Evolutionary conservation across 2,797 vertebrate species (phyloP).

Genomic region (Iguana delicatissima): DNA sequence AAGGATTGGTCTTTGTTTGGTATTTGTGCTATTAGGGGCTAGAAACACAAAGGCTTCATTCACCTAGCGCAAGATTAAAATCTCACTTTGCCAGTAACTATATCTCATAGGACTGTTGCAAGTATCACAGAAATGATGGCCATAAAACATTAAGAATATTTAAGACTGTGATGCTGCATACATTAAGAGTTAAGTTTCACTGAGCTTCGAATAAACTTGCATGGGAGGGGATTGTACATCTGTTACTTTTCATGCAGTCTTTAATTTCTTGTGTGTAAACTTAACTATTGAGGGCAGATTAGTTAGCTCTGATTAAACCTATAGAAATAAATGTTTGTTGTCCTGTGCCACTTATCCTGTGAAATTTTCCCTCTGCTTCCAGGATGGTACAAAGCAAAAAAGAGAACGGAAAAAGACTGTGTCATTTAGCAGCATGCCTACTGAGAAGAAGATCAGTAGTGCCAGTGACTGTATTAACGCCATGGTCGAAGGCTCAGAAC

Average conservation of each 20-base stretch:
- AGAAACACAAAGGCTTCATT: background rate
- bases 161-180: background rate
- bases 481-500: constrained; percentile 96
- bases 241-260: background rate
- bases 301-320: constrained; percentile 7
- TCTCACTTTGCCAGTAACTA: background rate
- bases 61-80: background rate
- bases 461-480: constrained; percentile 96
- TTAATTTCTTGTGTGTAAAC: background rate
- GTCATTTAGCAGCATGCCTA: constrained; percentile 99
- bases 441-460: constrained; percentile 97
- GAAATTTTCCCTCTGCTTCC: constrained; percentile 42
- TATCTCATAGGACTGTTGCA: background rate
- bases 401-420: constrained; percentile 98
- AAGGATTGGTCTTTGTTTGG: background rate
- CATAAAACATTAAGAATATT: background rate
- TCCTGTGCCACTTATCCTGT: constrained; percentile 34
- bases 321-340: fast-evolving
- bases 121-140: background rate
- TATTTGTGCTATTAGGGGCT: background rate
- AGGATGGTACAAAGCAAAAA: constrained; percentile 95
- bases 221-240: background rate
- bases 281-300: background rate
- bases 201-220: background rate
- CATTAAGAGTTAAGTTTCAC: background rate